Evolutionary conservation across 2,888 invertebrate genomes (phyloP), one percentile per base, ranked within the genome.

Genomic region (Timema podura): DNA sequence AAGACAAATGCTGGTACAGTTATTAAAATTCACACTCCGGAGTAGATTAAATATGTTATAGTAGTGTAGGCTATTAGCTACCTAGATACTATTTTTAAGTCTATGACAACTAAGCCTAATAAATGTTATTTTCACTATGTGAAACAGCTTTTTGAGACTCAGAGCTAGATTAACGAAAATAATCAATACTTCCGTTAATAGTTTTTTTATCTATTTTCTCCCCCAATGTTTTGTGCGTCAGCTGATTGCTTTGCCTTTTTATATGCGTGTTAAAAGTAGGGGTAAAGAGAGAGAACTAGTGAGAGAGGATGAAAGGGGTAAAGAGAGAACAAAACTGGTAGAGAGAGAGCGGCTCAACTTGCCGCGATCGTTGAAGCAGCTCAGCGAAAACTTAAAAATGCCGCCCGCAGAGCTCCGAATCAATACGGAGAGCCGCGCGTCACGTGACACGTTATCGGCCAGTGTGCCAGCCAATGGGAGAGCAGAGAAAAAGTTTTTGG

Each of bases 321-420:
- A 11, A 15, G 67, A 54, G 61, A 5, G 61, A 61, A 45, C 30
- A 6, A 61, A 30, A 16, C 5, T 5, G 30, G 68, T 44, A 65
- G 51, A n/a, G 44, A 44, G 59, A 67, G 47, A 67, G 45, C 47
- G 48, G 64, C 16, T 44, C 15, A 16, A 48, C 48, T 68, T 47
- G 64, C 46, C 64, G 15, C 64, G 64, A 64, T 48, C 44, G 66
- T 48, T 66, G 16, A 47, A 49, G 49, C 46, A 65, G 67, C 64
- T 69, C 70, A 54, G 68, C 68, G 66, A 73, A 64, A 73, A 89
- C 86, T 89, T 89, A 89, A 89, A 89, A 90, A 89, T 89, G 88
- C 89, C 89, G 89, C 89, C 89, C 89, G 88, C 85, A 85, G 85
- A 86, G 77, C 85, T 87, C 87, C 88, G 89, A 89, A 90, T 89